Evolutionary conservation across 2,113 vertebrate genomes (phyloP).

Genomic region (Sebastes fasciatus): DNA sequence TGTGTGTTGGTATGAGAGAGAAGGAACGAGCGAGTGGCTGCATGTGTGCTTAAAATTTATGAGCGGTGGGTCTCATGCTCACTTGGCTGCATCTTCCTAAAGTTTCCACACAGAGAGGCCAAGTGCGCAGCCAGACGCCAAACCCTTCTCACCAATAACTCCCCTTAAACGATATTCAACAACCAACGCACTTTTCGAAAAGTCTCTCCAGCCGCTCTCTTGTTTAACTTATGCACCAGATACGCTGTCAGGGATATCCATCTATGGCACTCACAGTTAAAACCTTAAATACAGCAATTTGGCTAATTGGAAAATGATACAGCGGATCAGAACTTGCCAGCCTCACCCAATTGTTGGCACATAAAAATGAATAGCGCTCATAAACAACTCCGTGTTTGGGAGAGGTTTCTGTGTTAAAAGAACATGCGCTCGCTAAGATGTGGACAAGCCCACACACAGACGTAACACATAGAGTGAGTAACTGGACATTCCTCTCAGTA

Average conservation of each 20-base stretch:
- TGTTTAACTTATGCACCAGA: constrained; percentile 71
- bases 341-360: constrained; percentile 67
- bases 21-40: constrained; percentile 48
- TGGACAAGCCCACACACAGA: constrained; percentile 70
- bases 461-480: constrained; percentile 40
- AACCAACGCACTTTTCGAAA: constrained; percentile 56
- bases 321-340: constrained; percentile 51
- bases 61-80: constrained; percentile 82
- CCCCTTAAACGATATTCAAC: constrained; percentile 77
- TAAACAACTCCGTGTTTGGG: constrained; percentile 79
- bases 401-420: constrained; percentile 45
- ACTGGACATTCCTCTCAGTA: constrained; percentile 37
- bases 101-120: constrained; percentile 84
- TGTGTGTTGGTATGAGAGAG: constrained; percentile 33
- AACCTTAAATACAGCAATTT: constrained; percentile 64
- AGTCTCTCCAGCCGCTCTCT: constrained; percentile 52
- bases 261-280: constrained; percentile 53
- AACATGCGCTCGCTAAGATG: constrained; percentile 14
- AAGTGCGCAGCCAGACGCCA: constrained; percentile 78
- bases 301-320: constrained; percentile 75
- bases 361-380: constrained; percentile 74
- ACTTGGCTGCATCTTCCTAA: constrained; percentile 81
- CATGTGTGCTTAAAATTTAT: constrained; percentile 80
- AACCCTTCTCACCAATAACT: constrained; percentile 77
- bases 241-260: constrained; percentile 45